Evolutionary conservation across 92 coral and sea anemone species (phyloP).

Genomic region (Zoanthus sociatus): DNA sequence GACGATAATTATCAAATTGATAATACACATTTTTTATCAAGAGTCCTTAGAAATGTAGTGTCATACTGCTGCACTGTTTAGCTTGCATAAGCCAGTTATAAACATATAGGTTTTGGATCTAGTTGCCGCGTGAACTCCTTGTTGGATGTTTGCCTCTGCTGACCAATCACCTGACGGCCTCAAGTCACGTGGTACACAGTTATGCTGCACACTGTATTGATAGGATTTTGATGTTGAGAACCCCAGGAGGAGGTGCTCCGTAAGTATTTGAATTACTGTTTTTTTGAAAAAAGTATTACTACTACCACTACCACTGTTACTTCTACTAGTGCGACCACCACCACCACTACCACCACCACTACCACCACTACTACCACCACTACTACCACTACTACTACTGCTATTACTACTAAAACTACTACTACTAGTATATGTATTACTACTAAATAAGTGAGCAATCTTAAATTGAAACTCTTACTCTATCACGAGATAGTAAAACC

Average conservation of each 20-base stretch:
- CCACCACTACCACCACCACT: too few relatives aligned
- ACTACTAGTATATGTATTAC: background rate
- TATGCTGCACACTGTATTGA: slow-evolving; percentile 96
- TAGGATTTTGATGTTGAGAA: slow-evolving; percentile 90
- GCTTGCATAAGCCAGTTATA: too few relatives aligned
- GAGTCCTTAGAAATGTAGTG: too few relatives aligned
- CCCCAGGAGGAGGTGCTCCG: slow-evolving; percentile 93
- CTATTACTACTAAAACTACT: background rate
- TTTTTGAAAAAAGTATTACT: background rate
- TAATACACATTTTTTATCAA: too few relatives aligned
- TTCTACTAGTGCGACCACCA: background rate
- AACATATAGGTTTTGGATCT: background rate
- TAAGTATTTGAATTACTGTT: slow-evolving; percentile 55
- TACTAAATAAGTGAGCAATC: too few relatives aligned
- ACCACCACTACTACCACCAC: background rate
- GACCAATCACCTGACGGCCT: slow-evolving; percentile 79
- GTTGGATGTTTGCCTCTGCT: slow-evolving; percentile 83
- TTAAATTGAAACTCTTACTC: too few relatives aligned
- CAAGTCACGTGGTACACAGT: slow-evolving; percentile 95
- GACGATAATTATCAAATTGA: too few relatives aligned
- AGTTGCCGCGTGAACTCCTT: slow-evolving; percentile 91
- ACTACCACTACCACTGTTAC: background rate
- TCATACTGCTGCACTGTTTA: too few relatives aligned
- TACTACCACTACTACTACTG: background rate
- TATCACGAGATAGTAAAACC: too few relatives aligned